Percentiles rank a stretch among this genome's conserved stretches.
Conservation (phyloP, 92 coral and sea anemone genomes). For the Umimayanthus chanpuru region DNA sequence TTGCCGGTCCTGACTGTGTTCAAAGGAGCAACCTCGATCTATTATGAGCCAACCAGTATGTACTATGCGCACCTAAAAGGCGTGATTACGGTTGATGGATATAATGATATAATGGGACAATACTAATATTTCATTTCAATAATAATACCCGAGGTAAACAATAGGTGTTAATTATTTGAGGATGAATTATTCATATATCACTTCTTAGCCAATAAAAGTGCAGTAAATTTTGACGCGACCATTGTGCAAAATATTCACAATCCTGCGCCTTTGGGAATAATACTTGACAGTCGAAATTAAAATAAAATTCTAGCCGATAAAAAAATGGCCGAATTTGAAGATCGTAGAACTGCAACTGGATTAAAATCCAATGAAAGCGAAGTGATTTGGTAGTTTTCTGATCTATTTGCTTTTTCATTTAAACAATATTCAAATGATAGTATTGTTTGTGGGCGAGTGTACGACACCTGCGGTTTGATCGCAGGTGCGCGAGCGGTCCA, state of each 20-base stretch:
- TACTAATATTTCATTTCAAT: slow-evolving; percentile 99
- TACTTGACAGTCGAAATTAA: slow-evolving; percentile 30
- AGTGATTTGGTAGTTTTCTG: slow-evolving; percentile 73
- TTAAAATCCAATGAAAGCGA: slow-evolving; percentile 55
- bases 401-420: slow-evolving; percentile 90
- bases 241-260: slow-evolving; percentile 63
- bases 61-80: slow-evolving; percentile 80
- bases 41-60: slow-evolving; percentile 79
- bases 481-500: slow-evolving; percentile 89
- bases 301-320: slow-evolving; percentile 37
- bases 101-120: slow-evolving; percentile 99
- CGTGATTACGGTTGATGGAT: slow-evolving; percentile 99
- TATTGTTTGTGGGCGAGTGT: slow-evolving; percentile 74
- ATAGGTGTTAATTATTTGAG: slow-evolving; percentile 99
- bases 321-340: slow-evolving; percentile 35
- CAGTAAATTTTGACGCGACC: slow-evolving; percentile 69
- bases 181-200: slow-evolving; percentile 93
- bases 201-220: slow-evolving; percentile 82
- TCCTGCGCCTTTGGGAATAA: slow-evolving; percentile 68
- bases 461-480: slow-evolving; percentile 88
- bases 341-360: slow-evolving; percentile 45
- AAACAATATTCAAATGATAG: slow-evolving; percentile 86
- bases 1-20: slow-evolving; percentile 51
- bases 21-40: slow-evolving; percentile 96
- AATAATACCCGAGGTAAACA: slow-evolving; percentile 98